Evolutionary conservation across 2,888 invertebrate species (phyloP).

Genomic region (Fabriciana adippe): DNA sequence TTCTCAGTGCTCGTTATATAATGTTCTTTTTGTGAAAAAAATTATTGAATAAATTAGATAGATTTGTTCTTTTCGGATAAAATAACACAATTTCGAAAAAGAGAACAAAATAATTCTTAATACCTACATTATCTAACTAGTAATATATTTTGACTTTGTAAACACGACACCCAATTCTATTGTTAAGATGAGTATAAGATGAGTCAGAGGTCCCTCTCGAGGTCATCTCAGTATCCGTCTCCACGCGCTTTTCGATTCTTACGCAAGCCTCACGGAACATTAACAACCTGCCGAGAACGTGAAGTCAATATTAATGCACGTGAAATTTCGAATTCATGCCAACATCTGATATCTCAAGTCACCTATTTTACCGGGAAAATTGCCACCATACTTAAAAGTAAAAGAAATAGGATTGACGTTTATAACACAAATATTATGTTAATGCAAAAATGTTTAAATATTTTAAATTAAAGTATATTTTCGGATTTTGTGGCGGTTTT

Average conservation of each 20-base stretch:
- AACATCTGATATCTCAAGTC: slow-evolving; percentile 11
- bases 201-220: slow-evolving; percentile 69
- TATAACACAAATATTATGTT: neutral
- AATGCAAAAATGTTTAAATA: slow-evolving; percentile 20
- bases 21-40: too few species aligned
- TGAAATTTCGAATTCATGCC: slow-evolving; percentile 31
- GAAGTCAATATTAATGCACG: slow-evolving; percentile 31
- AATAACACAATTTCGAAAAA: neutral
- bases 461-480: slow-evolving; percentile 19
- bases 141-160: neutral
- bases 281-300: slow-evolving; percentile 39
- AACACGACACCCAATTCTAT: slow-evolving; percentile 16
- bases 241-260: slow-evolving; percentile 44
- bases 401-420: neutral
- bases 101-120: neutral
- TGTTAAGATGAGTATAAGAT: slow-evolving; percentile 38
- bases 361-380: slow-evolving; percentile 12
- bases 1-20: too few species aligned
- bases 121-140: neutral
- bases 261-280: slow-evolving; percentile 43
- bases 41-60: too few species aligned
- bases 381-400: slow-evolving; percentile 14
- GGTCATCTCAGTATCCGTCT: slow-evolving; percentile 67
- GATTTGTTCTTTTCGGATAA: too few species aligned
- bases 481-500: slow-evolving; percentile 14